Evolutionary conservation across 2,888 invertebrate genomes (phyloP).

Genomic region (Drepanosiphum platanoidis): DNA sequence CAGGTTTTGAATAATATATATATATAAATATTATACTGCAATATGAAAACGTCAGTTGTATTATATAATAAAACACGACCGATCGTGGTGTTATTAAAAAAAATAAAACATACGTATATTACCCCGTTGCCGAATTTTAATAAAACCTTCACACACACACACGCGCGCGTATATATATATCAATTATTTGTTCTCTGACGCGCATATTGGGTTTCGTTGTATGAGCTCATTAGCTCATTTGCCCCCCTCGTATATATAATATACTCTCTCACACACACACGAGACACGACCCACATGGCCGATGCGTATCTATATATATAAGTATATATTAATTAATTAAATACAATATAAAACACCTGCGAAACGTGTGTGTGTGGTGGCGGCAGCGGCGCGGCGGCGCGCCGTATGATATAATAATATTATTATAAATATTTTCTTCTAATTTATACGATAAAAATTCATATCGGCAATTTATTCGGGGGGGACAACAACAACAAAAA

Average conservation of each 20-base stretch:
- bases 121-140: constrained; percentile 38
- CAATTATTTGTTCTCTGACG: neutral
- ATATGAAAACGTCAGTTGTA: constrained; percentile 41
- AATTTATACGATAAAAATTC: constrained; percentile 42
- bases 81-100: constrained; percentile 46
- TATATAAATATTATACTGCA: neutral
- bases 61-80: constrained; percentile 11
- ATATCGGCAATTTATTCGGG: neutral
- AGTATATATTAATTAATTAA: constrained; percentile 57
- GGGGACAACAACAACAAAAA: no score
- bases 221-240: constrained; percentile 24
- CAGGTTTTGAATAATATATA: constrained; percentile 43
- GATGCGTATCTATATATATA: constrained; percentile 55
- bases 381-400: neutral
- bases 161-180: neutral
- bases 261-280: no score
- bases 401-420: neutral
- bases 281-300: constrained; percentile 50
- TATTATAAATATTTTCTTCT: constrained; percentile 7
- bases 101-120: constrained; percentile 20
- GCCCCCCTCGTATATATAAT: constrained; percentile 28
- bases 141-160: neutral
- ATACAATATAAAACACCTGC: constrained; percentile 56
- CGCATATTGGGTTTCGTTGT: constrained; percentile 22
- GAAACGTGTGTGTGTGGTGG: no score